Base-by-base conservation (phyloP, 1,140 invertebrate species). In the Acyrthosiphon pisum region DNA sequence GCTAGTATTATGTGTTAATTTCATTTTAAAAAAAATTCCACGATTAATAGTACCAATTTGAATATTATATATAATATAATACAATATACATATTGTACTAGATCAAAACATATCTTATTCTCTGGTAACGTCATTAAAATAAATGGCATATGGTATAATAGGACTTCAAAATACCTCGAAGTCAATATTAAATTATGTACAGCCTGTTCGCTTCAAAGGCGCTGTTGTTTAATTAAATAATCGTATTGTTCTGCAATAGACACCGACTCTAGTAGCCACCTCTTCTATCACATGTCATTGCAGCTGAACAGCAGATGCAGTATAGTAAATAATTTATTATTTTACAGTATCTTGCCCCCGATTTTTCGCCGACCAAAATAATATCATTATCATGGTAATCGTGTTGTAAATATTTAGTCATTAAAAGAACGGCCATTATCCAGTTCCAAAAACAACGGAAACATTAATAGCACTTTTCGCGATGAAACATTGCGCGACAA, bases 171-270 rank as follows among this genome's bases (percentile, higher is more conserved):
- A 37, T 46, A 50, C 44, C 0, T 50, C 81, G n/a, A 1, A 18
- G 60, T 81, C 90, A 92, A 50, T 92, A 92, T 92, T 83, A n/a
- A 81, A 92, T 92, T 92, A 92, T 83, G 76, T n/a, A 26, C 44
- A 23, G 7, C 44, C 44, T 50, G 18, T 37, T 37, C 9, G 18
- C 20, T n/a, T 83, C n/a, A 92, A 83, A 92, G 44, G 68, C 20
- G 11, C 68, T n/a, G 44, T 26, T 44, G 22, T 26, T 50, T 83
- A 83, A 92, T 92, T 92, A 83, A 81, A 92, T 92, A 92, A 92
- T 83, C 26, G 23, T 48, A 50, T 83, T 37, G 90, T 48, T 22
- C 60, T n/a, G n/a, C 26, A 76, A 76, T 35, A 18, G 37, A 35
- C 23, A 91, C 60, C 41, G 6, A 35, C 18, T 26, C 11, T 11